Base-by-base conservation (phyloP, 1,140 invertebrate genomes). In the Drosophila neocordata region DNA sequence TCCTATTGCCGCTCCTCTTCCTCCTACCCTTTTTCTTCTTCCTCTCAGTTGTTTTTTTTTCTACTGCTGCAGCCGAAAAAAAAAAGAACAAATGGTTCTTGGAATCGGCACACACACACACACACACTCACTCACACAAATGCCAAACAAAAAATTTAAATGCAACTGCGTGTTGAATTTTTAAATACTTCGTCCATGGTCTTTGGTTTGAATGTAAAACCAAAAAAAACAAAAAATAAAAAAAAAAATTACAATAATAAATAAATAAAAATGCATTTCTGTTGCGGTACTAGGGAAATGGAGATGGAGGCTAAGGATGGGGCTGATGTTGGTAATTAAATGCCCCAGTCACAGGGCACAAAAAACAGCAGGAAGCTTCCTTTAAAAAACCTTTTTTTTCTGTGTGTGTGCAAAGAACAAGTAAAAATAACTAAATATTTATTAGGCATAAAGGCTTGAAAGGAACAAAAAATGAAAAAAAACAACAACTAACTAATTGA, bases 81-180 rank as follows among this genome's bases (percentile, higher is more conserved):
- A 48, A 48, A 48, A 18, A 48, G 41, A 48, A 48, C 41, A 48
- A 82, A 83, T 71, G 76, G 68, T 82, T 79, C 67, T 72, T 65
- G 65, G 72, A 84, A 83, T 53, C 35, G 52, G 44, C 15, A 65
- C 41, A 57, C 48, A 31, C 44, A 44, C 20, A 44, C 22, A 41
- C 12, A 64, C 27, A 31, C 15, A 65, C 12, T 60, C 27, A 31
- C 15, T 61, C 41, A 56, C 48, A 31, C 44, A 44, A 18, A 44
- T 41, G 37, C 22, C 59, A 73, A 44, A 48, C 59, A 13, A 73
- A 73, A 73, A 71, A 79, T 84, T 68, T 52, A 84, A 83, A 83
- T 83, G 71, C 79, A 83, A 71, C 79, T 74, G 79, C 79, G 75
- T 82, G 79, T 79, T 75, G 79, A 79, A 84, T 83, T 68, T 67